Base-by-base conservation (phyloP, 2,113 vertebrate genomes). In the Todiramphus saurophagus region DNA sequence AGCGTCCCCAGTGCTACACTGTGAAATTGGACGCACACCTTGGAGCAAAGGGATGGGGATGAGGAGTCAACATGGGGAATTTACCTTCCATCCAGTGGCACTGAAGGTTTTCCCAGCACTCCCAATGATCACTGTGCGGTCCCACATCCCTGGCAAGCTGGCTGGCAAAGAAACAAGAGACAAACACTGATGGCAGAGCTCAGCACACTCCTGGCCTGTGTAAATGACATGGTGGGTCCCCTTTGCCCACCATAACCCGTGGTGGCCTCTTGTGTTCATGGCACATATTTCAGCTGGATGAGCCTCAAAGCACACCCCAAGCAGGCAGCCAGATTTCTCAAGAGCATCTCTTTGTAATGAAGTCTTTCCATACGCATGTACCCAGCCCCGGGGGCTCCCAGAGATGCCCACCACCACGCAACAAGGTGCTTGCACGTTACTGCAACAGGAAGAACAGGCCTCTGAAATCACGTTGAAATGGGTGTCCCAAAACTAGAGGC, bases 81-180 rank as follows among this genome's bases (percentile, higher is more conserved):
- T 83, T 39, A 99, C 99, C 99, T 99, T 99, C 99, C 98, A 99
- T 83, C 99, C 99, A 1, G 99, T 99, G 68, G 94, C 98, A 50
- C 99, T 99, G 73, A 99, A 99, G 58, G 98, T 98, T 97, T 99
- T 99, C 68, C 99, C 99, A 30, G 98, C 99, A 2, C 99, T 99
- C 37, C 99, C 98, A 0, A 99, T 84, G 31, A 94, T 99, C 81
- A 99, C 68, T 0, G 99, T 99, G 53, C 99, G 98, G 31, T 99
- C 99, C 99, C 99, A 99, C 99, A 99, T 99, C 55, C 99, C 99
- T 14, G 97, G 98, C 73, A 99, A 98, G 90, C 97, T 99, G 94
- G 99, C 99, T 99, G 97, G 64, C 48, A 91, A 46, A 1, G 56
- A 68, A 46, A 92, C 46, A 37, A 78, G 68, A 96, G 66, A 93